phyloP scores from a whole-genome alignment of 2,113 vertebrate genomes.

The Anarrhichthys ocellatus region DNA sequence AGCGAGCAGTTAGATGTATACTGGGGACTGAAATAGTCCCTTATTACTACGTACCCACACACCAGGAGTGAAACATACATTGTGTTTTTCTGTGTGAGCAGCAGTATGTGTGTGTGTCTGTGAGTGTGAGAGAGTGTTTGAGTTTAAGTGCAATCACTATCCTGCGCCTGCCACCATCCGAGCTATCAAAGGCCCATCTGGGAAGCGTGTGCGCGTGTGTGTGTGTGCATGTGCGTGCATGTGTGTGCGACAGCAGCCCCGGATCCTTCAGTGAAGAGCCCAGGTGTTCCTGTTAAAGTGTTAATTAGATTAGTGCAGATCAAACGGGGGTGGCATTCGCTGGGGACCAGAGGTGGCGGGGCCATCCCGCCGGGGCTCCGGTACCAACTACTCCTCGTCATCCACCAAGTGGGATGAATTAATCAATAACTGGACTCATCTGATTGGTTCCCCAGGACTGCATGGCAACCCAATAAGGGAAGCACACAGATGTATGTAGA shows the following conservation, averaged over 20 bases:
- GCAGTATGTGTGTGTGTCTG: constrained; percentile 26
- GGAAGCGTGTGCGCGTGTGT: constrained; percentile 39
- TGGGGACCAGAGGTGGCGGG: constrained; percentile 67
- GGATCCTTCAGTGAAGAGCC: constrained; percentile 70
- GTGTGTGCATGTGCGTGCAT: background rate
- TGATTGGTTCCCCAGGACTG: constrained; percentile 54
- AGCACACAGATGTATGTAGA: background rate
- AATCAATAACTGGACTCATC: constrained; percentile 63
- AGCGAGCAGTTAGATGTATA: constrained; percentile 76
- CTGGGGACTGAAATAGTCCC: constrained; percentile 71
- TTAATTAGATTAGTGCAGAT: constrained; percentile 85
- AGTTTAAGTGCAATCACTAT: constrained; percentile 75
- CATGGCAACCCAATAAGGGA: background rate
- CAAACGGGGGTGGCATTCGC: constrained; percentile 73
- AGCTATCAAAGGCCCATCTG: constrained; percentile 83
- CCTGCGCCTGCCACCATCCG: constrained; percentile 69
- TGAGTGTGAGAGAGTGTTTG: constrained; percentile 38
- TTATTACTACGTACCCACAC: constrained; percentile 53
- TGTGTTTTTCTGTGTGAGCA: constrained; percentile 7
- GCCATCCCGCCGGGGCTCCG: constrained; percentile 41
- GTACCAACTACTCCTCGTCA: constrained; percentile 62
- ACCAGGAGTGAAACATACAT: constrained; percentile 39
- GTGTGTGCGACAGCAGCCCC: constrained; percentile 30
- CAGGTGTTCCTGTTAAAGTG: constrained; percentile 85
- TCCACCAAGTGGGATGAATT: constrained; percentile 74